These are phyloP conservation scores for Hybognathus amarus DNA, from an alignment of 2,797 vertebrate genomes.

Conservation along the genomic window DNA sequence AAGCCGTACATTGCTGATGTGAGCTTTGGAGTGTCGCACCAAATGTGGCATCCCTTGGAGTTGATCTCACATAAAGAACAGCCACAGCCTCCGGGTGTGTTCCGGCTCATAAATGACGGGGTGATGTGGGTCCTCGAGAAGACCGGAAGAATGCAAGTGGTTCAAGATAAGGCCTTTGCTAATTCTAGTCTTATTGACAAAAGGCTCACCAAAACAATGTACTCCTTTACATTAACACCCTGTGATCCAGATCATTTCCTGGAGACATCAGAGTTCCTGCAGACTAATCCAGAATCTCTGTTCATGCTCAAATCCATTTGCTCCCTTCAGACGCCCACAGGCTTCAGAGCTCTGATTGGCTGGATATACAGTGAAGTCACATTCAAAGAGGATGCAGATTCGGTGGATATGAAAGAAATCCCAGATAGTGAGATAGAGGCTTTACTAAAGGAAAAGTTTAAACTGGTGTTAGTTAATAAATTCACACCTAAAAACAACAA, in stretches of 20 bases:
- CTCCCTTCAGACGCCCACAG: slow-evolving; percentile 79
- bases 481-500: slow-evolving; percentile 71
- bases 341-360: slow-evolving; percentile 81
- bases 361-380: slow-evolving; percentile 80
- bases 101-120: slow-evolving; percentile 75
- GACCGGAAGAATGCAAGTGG: slow-evolving; percentile 72
- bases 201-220: slow-evolving; percentile 69
- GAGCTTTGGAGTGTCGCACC: slow-evolving; percentile 79
- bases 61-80: slow-evolving; percentile 83
- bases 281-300: slow-evolving; percentile 78
- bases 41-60: slow-evolving; percentile 84
- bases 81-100: slow-evolving; percentile 78
- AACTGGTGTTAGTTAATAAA: slow-evolving; percentile 75
- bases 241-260: slow-evolving; percentile 74
- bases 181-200: slow-evolving; percentile 75
- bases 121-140: slow-evolving; percentile 84
- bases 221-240: slow-evolving; percentile 79
- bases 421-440: slow-evolving; percentile 79
- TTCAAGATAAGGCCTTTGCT: slow-evolving; percentile 77
- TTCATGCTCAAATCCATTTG: slow-evolving; percentile 88
- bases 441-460: slow-evolving; percentile 81
- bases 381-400: slow-evolving; percentile 81
- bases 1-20: slow-evolving; percentile 81
- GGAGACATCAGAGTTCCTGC: slow-evolving; percentile 68
- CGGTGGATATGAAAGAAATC: slow-evolving; percentile 78